A percentile compares a stretch with the other conserved stretches of the same genome.
Evolutionary conservation across 2,888 invertebrate genomes (phyloP).

Genomic region (Ennomos erosarius): DNA sequence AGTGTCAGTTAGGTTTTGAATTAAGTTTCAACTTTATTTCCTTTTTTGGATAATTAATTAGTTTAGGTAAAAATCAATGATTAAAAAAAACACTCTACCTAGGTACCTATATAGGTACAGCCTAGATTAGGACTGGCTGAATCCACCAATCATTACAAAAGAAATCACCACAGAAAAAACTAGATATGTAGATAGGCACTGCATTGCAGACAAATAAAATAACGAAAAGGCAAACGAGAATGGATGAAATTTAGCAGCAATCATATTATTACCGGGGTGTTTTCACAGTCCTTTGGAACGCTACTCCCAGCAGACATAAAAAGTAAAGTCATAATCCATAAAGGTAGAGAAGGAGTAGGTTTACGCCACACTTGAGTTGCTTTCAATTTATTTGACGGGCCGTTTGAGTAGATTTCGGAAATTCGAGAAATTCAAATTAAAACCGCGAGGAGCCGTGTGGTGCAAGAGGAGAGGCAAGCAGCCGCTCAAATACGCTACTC

Average conservation of each 20-base stretch:
- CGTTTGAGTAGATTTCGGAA: slow-evolving; percentile 23
- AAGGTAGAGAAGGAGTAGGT: slow-evolving; percentile 35
- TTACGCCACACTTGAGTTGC: slow-evolving; percentile 40
- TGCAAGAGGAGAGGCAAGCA: background rate
- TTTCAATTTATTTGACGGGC: slow-evolving; percentile 53
- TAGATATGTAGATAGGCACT: too few relatives aligned
- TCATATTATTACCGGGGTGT: slow-evolving; percentile 18
- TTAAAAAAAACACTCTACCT: too few relatives aligned
- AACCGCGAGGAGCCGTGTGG: background rate
- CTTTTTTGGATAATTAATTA: too few relatives aligned
- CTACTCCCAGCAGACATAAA: slow-evolving; percentile 38
- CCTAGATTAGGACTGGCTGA: too few relatives aligned
- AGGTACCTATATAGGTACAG: too few relatives aligned
- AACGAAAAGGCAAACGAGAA: background rate
- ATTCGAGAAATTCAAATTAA: background rate
- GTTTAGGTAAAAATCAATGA: too few relatives aligned
- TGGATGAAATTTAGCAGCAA: slow-evolving; percentile 16
- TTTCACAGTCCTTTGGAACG: slow-evolving; percentile 19
- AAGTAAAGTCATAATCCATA: slow-evolving; percentile 39
- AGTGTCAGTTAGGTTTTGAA: too few relatives aligned
- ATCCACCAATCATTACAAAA: too few relatives aligned
- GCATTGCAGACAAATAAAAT: background rate
- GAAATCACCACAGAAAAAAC: too few relatives aligned
- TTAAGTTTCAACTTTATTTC: too few relatives aligned
- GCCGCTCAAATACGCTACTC: too few relatives aligned